Percentiles rank a stretch among this genome's conserved stretches.
Evolutionary conservation across 2,888 invertebrate genomes (phyloP).

Genomic region (Hydraecia micacea): DNA sequence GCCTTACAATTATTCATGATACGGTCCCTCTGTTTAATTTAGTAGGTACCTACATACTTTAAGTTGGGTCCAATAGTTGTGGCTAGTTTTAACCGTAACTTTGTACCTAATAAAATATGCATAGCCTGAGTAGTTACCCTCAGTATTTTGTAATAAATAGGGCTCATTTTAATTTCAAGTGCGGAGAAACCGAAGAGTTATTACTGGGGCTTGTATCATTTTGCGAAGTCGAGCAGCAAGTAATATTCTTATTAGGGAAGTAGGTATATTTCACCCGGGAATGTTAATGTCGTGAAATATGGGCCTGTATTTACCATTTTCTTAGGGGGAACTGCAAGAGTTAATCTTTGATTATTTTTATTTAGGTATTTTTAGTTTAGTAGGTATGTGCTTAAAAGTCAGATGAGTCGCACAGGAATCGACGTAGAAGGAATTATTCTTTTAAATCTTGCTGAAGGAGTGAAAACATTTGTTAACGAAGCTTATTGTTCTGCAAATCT

Average conservation of each 20-base stretch:
- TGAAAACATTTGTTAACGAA: background rate
- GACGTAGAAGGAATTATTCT: no score
- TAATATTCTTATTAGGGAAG: slow-evolving; percentile 37
- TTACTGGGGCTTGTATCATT: slow-evolving; percentile 38
- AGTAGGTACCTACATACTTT: slow-evolving; percentile 70
- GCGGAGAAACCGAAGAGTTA: slow-evolving; percentile 38
- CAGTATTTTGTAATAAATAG: slow-evolving; percentile 45
- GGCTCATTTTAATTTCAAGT: slow-evolving; percentile 51
- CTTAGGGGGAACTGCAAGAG: background rate
- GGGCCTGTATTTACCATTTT: slow-evolving; percentile 5
- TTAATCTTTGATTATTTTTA: background rate
- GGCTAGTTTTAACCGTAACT: slow-evolving; percentile 44
- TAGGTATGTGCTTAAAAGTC: background rate
- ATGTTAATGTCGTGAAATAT: slow-evolving; percentile 22
- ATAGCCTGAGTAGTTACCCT: background rate
- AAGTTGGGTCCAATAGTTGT: slow-evolving; percentile 46
- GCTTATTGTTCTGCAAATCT: slow-evolving; percentile 10
- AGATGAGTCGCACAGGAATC: no score
- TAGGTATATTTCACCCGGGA: slow-evolving; percentile 32
- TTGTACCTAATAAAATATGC: slow-evolving; percentile 50
- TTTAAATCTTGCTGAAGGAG: background rate
- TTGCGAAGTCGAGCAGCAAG: slow-evolving; percentile 21
- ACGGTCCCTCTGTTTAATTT: slow-evolving; percentile 72
- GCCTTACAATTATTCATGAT: slow-evolving; percentile 82
- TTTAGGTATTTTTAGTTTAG: background rate